These are phyloP conservation scores for Empis stercorea DNA, from an alignment of 2,888 invertebrate species.

Conservation along the genomic window DNA sequence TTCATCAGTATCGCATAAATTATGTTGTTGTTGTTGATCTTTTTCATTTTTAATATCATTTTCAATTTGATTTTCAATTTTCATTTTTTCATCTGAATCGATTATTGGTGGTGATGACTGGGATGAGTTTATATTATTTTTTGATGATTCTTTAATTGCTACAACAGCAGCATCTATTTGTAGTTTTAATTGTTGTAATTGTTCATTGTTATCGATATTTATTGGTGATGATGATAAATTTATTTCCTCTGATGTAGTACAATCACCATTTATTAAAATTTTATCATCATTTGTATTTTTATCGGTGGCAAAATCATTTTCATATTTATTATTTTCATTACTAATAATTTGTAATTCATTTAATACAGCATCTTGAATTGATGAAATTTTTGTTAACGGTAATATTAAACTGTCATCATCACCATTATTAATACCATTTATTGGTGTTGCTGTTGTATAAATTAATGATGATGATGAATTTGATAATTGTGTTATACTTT, in stretches of 20 bases:
- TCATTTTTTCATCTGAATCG: neutral
- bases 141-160: no score
- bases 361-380: constrained; percentile 26
- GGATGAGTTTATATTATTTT: neutral
- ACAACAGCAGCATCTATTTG: no score
- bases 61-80: neutral
- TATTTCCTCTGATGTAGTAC: no score
- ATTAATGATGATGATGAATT: constrained; percentile 11
- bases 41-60: neutral
- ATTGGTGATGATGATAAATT: neutral
- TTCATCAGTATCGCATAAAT: constrained; percentile 27
- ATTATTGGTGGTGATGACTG: neutral
- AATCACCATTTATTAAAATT: constrained; percentile 18
- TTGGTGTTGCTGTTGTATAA: constrained; percentile 10
- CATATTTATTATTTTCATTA: constrained; percentile 7
- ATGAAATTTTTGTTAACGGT: constrained; percentile 12
- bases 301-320: neutral
- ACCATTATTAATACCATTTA: constrained; percentile 6
- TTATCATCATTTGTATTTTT: constrained; percentile 12
- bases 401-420: no score
- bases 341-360: constrained; percentile 25
- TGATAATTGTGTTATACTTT: constrained; percentile 6
- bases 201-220: neutral
- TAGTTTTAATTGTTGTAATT: neutral
- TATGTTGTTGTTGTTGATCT: neutral